Evolutionary conservation across 2,888 invertebrate species (phyloP).

Genomic region (Eudemis profundana): DNA sequence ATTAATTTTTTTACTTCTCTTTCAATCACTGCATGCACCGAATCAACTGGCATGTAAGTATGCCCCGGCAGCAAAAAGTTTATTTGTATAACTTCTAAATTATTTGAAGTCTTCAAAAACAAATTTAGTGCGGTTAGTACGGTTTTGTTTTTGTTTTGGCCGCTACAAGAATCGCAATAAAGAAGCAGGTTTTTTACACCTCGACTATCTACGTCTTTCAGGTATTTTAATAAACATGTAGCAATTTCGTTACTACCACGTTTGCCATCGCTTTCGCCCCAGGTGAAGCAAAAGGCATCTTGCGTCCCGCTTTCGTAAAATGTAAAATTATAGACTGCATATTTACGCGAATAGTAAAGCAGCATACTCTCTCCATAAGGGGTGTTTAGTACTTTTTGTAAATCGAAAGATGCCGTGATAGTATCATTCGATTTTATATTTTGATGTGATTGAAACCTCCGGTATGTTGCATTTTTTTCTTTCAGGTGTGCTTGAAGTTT

Average conservation of each 20-base stretch:
- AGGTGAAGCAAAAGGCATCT: slow-evolving; percentile 50
- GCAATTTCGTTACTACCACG: slow-evolving; percentile 54
- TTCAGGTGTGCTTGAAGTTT: background rate
- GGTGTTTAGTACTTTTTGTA: slow-evolving; percentile 23
- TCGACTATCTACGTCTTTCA: slow-evolving; percentile 45
- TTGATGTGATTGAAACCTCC: slow-evolving; percentile 6
- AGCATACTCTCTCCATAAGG: slow-evolving; percentile 15
- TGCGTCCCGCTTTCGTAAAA: slow-evolving; percentile 49
- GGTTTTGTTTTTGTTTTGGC: slow-evolving; percentile 47
- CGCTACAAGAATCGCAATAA: slow-evolving; percentile 47
- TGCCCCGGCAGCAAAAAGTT: slow-evolving; percentile 56
- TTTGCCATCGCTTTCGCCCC: slow-evolving; percentile 54
- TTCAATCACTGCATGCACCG: slow-evolving; percentile 50
- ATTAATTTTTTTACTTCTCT: slow-evolving; percentile 47
- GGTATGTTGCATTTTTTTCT: slow-evolving; percentile 11
- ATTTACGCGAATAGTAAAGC: slow-evolving; percentile 41
- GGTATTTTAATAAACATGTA: slow-evolving; percentile 49
- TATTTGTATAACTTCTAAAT: slow-evolving; percentile 50
- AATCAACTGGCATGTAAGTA: slow-evolving; percentile 56
- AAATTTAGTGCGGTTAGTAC: slow-evolving; percentile 40
- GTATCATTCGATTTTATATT: background rate
- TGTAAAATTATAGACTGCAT: slow-evolving; percentile 51
- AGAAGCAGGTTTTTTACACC: slow-evolving; percentile 46
- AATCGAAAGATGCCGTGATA: background rate
- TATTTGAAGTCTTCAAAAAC: slow-evolving; percentile 47